phyloP scores from a whole-genome alignment of 2,888 invertebrate species.

The Heliconius aoede region DNA sequence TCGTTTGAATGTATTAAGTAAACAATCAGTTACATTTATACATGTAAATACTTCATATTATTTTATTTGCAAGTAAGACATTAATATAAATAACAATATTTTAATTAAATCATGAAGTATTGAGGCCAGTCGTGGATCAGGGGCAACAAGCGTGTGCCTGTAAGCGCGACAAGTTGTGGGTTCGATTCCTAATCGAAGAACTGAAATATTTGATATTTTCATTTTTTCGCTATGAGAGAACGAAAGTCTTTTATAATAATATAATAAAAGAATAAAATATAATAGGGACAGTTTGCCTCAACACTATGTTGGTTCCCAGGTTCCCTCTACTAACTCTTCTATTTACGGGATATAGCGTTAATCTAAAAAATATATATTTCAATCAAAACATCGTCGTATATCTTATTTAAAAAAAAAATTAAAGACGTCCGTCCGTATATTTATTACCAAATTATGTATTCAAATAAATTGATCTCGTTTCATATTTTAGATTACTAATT shows the following conservation, averaged over 20 bases:
- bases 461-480: constrained; percentile 11
- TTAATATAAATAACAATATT: not conserved
- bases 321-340: too few relatives aligned
- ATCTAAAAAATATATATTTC: not conserved
- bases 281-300: too few relatives aligned
- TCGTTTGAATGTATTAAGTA: not conserved
- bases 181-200: too few relatives aligned
- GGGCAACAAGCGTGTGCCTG: too few relatives aligned
- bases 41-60: not conserved
- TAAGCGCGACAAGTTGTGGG: too few relatives aligned
- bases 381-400: not conserved
- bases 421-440: not conserved
- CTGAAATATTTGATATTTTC: not conserved
- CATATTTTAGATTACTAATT: constrained; percentile 30
- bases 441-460: constrained; percentile 3
- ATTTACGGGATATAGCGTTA: too few relatives aligned
- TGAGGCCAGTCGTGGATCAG: too few relatives aligned
- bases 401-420: not conserved
- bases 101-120: too few relatives aligned
- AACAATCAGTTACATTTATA: not conserved
- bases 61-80: not conserved
- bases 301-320: too few relatives aligned
- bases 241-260: too few relatives aligned
- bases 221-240: too few relatives aligned
- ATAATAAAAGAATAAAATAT: too few relatives aligned